Evolutionary conservation across 2,888 invertebrate species (phyloP), one percentile per base, ranked within the genome.

Genomic region (Scrobipalpa atriplicella): DNA sequence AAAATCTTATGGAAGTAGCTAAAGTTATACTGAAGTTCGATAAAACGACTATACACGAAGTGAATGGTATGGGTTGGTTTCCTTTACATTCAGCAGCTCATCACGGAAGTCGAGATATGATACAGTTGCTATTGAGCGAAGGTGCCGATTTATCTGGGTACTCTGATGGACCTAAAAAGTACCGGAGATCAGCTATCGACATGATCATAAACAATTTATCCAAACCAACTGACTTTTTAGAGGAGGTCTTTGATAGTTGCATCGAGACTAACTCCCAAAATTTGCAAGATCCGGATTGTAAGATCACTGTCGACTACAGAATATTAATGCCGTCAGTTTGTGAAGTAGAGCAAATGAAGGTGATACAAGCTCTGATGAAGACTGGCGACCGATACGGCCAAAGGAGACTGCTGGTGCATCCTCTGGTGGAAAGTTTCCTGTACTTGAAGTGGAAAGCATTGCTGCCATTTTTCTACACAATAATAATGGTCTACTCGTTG

Each of bases 71-170:
- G 71, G 82, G 82, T 3, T 87, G 87, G 86, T 85, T 83, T 70
- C 86, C 93, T 13, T 77, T 93, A 39, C 93, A 93, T 64, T 76
- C 89, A 2, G 93, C 93, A 2, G 93, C 94, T 58, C 90, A 93
- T 66, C 90, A 94, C 70, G 94, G 95, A 0, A 94, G 94, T 70
- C 91, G 94, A 73, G 94, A 94, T 68, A 93, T 94, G 62, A 93
- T 95, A 61, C 75, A 74, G 0, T 66, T 89, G 8, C 75, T 93
- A 19, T 75, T 93, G 3, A 79, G 82, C 71, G 87, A 92, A 78
- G 93, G 93, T 9, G 93, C 90, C 2, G 91, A 93, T 69, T 72
- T 93, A 9, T 89, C 93, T 11, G 83, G 84, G 0, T 82, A 88
- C 62, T 88, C 88, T 6, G 87, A 87, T 51, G 87, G 87, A 0